Conservation (phyloP, 2,888 invertebrate species). For the Byasa hedistus region DNA sequence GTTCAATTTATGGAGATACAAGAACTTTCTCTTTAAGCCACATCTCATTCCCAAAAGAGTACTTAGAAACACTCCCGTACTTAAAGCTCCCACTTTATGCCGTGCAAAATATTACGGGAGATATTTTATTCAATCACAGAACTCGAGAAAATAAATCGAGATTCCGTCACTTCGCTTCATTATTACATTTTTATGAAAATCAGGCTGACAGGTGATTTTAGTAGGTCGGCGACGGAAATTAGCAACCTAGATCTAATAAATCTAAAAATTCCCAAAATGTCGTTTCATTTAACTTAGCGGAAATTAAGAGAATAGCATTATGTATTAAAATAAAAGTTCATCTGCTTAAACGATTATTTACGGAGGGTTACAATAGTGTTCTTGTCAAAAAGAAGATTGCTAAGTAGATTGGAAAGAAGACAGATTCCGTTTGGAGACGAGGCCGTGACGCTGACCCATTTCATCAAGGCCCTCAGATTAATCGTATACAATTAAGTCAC, state of each 20-base stretch:
- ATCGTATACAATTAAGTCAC: too few relatives aligned
- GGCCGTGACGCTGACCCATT: too few relatives aligned
- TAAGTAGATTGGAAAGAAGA: too few relatives aligned
- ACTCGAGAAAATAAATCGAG: slow-evolving; percentile 19
- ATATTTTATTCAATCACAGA: slow-evolving; percentile 19
- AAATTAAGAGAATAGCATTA: too few relatives aligned
- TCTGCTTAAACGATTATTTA: too few relatives aligned
- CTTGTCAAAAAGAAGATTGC: too few relatives aligned
- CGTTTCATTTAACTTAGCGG: too few relatives aligned
- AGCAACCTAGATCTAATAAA: background rate
- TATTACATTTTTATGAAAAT: slow-evolving; percentile 3
- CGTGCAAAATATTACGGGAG: slow-evolving; percentile 19
- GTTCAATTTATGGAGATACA: slow-evolving; percentile 16
- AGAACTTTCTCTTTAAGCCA: slow-evolving; percentile 11
- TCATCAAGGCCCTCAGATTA: too few relatives aligned
- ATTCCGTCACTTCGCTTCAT: background rate
- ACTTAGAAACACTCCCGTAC: slow-evolving; percentile 23
- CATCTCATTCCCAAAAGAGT: slow-evolving; percentile 21
- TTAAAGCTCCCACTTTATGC: slow-evolving; percentile 22
- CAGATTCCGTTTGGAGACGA: too few relatives aligned
- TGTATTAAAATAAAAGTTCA: too few relatives aligned
- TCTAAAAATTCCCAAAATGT: background rate
- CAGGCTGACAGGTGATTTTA: background rate
- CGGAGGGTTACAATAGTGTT: too few relatives aligned
- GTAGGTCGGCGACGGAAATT: background rate